phyloP scores from a whole-genome alignment of 30 jellyfish, hydroid and myxozoan genomes.

The Chrysaora quinquecirrha region DNA sequence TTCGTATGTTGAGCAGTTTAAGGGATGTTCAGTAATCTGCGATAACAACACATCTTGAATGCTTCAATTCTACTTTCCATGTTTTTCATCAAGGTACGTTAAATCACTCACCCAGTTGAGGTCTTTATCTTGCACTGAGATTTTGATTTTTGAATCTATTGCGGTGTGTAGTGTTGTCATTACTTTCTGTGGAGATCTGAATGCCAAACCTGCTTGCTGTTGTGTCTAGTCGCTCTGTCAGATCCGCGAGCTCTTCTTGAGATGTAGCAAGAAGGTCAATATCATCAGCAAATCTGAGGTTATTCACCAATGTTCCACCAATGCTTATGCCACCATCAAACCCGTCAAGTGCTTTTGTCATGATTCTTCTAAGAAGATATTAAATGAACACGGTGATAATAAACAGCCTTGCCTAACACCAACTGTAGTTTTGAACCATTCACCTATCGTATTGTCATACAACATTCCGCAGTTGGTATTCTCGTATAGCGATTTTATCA shows the following conservation, averaged over 20 bases:
- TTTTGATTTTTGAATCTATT: not conserved
- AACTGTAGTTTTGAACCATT: conserved; percentile 43
- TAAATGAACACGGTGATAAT: conserved; percentile 48
- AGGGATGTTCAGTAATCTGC: not conserved
- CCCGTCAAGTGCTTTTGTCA: conserved; percentile 39
- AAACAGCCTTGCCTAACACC: conserved; percentile 62
- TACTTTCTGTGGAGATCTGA: not conserved
- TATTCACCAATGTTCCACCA: conserved; percentile 14
- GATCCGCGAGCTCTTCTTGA: conserved; percentile 9
- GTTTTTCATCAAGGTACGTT: not conserved
- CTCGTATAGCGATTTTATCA: too few species aligned
- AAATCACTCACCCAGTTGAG: not conserved
- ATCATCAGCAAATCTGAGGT: conserved; percentile 57
- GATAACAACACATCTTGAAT: not conserved
- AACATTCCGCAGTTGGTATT: too few species aligned
- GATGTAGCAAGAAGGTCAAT: conserved; percentile 23
- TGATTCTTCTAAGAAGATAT: conserved; percentile 42
- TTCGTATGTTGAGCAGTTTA: not conserved
- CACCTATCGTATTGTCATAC: too few species aligned
- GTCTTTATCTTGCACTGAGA: not conserved
- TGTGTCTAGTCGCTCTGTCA: not conserved
- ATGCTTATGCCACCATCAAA: conserved; percentile 24
- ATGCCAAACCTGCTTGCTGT: not conserved
- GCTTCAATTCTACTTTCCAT: not conserved
- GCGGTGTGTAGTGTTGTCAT: not conserved